Conservation (phyloP, 2,113 vertebrate species). For the Casuarius casuarius region DNA sequence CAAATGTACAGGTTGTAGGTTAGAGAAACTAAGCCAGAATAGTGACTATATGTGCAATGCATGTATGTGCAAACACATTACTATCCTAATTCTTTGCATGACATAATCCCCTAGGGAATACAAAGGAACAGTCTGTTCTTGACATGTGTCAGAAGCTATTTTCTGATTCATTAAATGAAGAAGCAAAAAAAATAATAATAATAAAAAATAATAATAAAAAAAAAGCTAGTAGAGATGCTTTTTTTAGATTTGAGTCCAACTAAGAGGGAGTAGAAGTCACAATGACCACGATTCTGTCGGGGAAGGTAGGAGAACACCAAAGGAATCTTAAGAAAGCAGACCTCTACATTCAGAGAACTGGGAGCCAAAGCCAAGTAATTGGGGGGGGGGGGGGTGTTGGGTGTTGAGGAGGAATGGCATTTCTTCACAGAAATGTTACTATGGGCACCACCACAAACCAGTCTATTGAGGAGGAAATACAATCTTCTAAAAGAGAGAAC, state of each 20-base stretch:
- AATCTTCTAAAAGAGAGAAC: too few species aligned
- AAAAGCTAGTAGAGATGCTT: not conserved
- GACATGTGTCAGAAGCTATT: accelerated
- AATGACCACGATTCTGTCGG: accelerated
- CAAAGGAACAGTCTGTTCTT: not conserved
- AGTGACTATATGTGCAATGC: not conserved
- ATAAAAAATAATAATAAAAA: too few species aligned
- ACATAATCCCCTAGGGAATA: not conserved
- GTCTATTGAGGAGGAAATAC: not conserved
- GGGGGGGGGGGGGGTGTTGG: accelerated
- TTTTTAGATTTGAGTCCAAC: not conserved
- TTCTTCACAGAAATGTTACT: not conserved
- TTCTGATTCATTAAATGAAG: not conserved
- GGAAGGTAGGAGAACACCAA: not conserved
- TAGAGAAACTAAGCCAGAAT: not conserved
- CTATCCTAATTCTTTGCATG: not conserved
- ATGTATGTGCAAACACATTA: accelerated
- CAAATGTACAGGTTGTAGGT: not conserved
- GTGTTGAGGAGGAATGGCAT: not conserved
- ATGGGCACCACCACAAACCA: not conserved
- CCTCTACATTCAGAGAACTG: not conserved
- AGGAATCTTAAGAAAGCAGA: not conserved
- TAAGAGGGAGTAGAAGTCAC: not conserved
- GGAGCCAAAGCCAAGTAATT: not conserved
- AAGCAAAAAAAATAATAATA: too few species aligned